phyloP scores from a whole-genome alignment of 1,140 invertebrate genomes.

The Drosophila nebulosa region DNA sequence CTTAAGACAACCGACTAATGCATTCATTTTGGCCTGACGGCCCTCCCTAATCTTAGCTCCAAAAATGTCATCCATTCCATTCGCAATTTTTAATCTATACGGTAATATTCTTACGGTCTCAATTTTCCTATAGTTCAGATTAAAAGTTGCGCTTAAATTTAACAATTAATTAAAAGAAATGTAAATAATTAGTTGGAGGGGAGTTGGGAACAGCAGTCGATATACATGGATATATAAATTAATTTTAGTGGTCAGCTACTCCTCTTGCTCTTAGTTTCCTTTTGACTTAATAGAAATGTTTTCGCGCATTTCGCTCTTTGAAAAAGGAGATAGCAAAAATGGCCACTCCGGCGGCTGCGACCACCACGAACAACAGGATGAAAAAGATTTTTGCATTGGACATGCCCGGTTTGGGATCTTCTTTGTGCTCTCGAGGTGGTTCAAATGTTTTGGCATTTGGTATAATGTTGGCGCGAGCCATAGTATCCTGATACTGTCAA shows the following conservation, averaged over 20 bases:
- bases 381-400: constrained; percentile 95
- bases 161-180: constrained; percentile 31
- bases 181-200: constrained; percentile 26
- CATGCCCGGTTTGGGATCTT: constrained; percentile 91
- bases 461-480: constrained; percentile 88
- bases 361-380: constrained; percentile 89
- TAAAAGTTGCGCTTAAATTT: constrained; percentile 72
- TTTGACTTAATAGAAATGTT: constrained; percentile 90
- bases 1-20: too few species aligned
- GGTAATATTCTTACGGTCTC: constrained; percentile 71
- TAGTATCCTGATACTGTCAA: constrained; percentile 84
- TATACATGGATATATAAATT: constrained; percentile 38
- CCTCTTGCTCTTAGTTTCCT: constrained; percentile 1
- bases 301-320: constrained; percentile 94
- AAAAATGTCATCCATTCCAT: constrained; percentile 19
- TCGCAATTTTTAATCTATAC: constrained; percentile 47
- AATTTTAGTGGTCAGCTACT: constrained; percentile 24
- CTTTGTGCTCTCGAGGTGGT: constrained; percentile 92
- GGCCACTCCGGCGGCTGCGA: constrained; percentile 89
- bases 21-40: constrained; percentile 57
- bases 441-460: constrained; percentile 92
- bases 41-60: constrained; percentile 5
- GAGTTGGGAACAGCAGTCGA: too few species aligned
- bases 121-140: constrained; percentile 75
- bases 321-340: constrained; percentile 95